These are phyloP conservation scores for Jacana jacana DNA, from an alignment of 2,113 vertebrate genomes.

Conservation along the genomic window DNA sequence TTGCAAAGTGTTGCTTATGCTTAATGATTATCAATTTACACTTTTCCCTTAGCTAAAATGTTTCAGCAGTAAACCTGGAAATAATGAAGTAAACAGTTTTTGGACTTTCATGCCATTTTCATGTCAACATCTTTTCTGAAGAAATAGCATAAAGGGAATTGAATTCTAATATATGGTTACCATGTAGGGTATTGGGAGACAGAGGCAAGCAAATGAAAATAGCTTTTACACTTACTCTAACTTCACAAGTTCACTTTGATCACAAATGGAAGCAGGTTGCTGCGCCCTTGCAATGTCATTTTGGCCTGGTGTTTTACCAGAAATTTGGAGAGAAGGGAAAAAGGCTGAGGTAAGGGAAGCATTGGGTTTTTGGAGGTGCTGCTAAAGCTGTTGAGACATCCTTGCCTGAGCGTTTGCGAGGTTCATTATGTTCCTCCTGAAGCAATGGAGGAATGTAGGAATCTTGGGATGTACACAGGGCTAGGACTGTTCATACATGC, in stretches of 20 bases:
- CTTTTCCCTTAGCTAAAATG: too few species aligned
- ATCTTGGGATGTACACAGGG: not conserved
- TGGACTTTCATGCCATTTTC: not conserved
- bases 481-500: not conserved
- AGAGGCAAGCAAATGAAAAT: not conserved
- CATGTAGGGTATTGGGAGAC: not conserved
- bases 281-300: not conserved
- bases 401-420: not conserved
- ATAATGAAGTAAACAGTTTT: not conserved
- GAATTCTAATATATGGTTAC: slow-evolving; percentile 6
- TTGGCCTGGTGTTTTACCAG: not conserved
- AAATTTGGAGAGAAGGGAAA: not conserved
- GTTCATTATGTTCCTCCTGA: not conserved
- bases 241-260: too few species aligned
- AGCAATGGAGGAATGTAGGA: not conserved
- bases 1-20: not conserved
- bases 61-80: not conserved
- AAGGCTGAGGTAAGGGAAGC: not conserved
- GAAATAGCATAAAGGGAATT: not conserved
- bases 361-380: not conserved
- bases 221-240: not conserved
- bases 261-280: not conserved
- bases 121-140: slow-evolving; percentile 1
- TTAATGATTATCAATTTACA: too few species aligned
- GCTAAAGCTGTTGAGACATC: not conserved